Base-by-base conservation (phyloP, 2,888 invertebrate species). In the Megalurothrips usitatus region DNA sequence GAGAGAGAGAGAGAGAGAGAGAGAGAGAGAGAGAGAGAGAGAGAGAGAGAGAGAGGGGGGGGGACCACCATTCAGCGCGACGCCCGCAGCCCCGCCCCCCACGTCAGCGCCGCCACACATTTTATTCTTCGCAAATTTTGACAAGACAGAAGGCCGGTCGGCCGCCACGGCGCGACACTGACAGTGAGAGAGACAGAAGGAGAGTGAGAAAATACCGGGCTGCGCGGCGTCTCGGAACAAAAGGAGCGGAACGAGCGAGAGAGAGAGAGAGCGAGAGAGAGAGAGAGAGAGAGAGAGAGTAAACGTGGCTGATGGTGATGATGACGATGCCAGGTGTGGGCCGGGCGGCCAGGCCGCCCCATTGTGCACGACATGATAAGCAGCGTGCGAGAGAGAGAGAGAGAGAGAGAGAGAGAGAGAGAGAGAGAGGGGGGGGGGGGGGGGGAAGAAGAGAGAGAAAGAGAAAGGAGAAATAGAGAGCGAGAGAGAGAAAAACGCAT, bases 231-330 rank as follows among this genome's bases (percentile, higher is more conserved):
- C 34, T 43, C 34, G 34, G 34, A 43, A 43, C 34, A 43, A 68
- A 78, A 63, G 81, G n/a, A n/a, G 52, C 81, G 52, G 81, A 63
- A 81, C 79, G 81, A 58, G 58, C 58, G 58, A 52, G 52, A 52
- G 6, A 9, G 52, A 52, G 6, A 9, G 58, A 52, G 49, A 9
- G 14, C 52, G 52, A 9, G 52, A 43, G 6, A 43, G 6, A 43
- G 34, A 43, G 34, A 2, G 34, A 43, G 34, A 43, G 3, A 6
- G 34, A 43, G 34, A 43, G 34, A 43, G 3, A 6, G 34, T 4
- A 6, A 43, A 43, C 6, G 34, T 43, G 34, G 34, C 2, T 43
- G 34, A 43, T 43, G 34, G 6, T 43, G 34, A 43, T 43, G 34
- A 43, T 43, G 34, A 43, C 34, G 34, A 19, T 52, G 52, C 58